Evolutionary conservation across 2,113 vertebrate species (phyloP).

Genomic region (Muntiacus reevesi): DNA sequence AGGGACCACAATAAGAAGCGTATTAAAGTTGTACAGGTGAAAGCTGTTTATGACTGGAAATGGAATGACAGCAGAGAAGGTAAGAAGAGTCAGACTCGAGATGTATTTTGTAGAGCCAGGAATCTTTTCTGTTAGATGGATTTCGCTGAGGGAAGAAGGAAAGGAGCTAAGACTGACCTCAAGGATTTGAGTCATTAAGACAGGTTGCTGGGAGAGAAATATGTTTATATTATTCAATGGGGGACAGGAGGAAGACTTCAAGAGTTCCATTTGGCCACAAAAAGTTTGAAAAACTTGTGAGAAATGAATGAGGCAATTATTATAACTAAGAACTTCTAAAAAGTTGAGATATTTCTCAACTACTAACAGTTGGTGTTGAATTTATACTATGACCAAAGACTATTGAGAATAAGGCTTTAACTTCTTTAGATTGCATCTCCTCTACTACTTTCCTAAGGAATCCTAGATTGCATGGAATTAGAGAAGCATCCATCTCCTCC

Average conservation of each 20-base stretch:
- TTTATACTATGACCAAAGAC: background rate
- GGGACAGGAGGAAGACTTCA: rapidly evolving
- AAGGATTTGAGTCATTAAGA: background rate
- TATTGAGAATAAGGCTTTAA: background rate
- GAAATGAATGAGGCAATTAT: background rate
- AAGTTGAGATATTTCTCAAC: background rate
- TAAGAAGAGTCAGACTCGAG: background rate
- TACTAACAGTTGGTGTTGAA: background rate
- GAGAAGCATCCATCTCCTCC: background rate
- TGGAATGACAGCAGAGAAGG: background rate
- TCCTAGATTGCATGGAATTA: background rate
- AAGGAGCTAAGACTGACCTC: background rate
- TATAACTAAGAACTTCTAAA: background rate
- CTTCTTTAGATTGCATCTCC: background rate
- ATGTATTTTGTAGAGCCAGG: background rate
- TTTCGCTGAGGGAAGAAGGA: background rate
- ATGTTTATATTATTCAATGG: background rate
- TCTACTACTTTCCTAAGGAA: background rate
- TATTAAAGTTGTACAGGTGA: background rate
- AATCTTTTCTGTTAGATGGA: background rate
- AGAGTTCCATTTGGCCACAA: background rate
- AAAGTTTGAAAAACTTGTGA: background rate
- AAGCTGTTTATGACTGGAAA: background rate
- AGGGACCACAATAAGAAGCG: background rate
- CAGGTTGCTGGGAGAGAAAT: background rate